Evolutionary conservation across 2,888 invertebrate species (phyloP).

Genomic region (Nemurella pictetii): DNA sequence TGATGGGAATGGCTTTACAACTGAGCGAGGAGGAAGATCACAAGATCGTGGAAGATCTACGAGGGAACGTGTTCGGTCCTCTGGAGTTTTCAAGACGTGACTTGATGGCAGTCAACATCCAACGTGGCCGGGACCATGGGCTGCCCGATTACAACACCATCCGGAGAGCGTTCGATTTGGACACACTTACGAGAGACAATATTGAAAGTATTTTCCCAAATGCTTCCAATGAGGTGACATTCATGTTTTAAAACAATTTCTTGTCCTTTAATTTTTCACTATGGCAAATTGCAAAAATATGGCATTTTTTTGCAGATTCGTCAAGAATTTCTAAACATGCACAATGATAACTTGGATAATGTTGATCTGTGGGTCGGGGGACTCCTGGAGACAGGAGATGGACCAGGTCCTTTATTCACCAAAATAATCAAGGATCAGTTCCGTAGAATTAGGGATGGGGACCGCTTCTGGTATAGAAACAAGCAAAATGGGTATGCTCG

Average conservation of each 20-base stretch:
- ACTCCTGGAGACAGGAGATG: slow-evolving; percentile 56
- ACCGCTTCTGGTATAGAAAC: slow-evolving; percentile 64
- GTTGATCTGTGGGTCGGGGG: slow-evolving; percentile 63
- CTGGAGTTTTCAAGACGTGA: slow-evolving; percentile 61
- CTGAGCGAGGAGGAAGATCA: slow-evolving; percentile 60
- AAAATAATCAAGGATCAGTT: slow-evolving; percentile 60
- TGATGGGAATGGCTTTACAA: slow-evolving; percentile 61
- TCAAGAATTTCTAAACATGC: slow-evolving; percentile 46
- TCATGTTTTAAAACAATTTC: background rate
- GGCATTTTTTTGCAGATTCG: background rate
- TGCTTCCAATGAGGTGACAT: slow-evolving; percentile 10
- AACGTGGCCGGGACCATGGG: slow-evolving; percentile 60
- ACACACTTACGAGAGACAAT: slow-evolving; percentile 42
- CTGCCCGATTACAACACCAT: slow-evolving; percentile 65
- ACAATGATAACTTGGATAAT: slow-evolving; percentile 52
- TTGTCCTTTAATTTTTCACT: background rate
- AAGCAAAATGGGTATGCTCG: slow-evolving; percentile 50
- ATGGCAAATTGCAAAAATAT: background rate
- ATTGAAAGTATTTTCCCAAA: slow-evolving; percentile 47
- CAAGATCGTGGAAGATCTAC: slow-evolving; percentile 60
- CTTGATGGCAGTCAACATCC: slow-evolving; percentile 62
- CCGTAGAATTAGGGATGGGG: slow-evolving; percentile 58
- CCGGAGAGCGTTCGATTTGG: slow-evolving; percentile 55
- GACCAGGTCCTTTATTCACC: slow-evolving; percentile 58
- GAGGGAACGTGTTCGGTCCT: slow-evolving; percentile 60